These are phyloP conservation scores for Microcebus griseorufus DNA, from an alignment of 2,113 vertebrate species.

Conservation along the genomic window DNA sequence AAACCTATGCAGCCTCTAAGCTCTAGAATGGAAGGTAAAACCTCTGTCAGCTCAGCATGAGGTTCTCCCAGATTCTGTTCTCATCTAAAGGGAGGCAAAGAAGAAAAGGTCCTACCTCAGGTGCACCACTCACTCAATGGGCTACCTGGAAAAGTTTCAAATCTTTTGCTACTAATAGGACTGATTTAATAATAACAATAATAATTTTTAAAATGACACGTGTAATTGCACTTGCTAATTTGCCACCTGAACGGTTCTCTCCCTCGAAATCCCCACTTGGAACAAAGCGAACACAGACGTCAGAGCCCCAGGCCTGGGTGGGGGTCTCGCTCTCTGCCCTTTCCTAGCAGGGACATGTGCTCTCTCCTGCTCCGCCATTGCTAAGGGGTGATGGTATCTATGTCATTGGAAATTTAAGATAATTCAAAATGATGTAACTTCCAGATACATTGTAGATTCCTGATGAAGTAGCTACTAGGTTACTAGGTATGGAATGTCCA, in stretches of 20 bases:
- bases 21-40: neutral
- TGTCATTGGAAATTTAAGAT: neutral
- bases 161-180: too few relatives aligned
- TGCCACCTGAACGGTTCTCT: fast-evolving
- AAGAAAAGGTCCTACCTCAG: fast-evolving
- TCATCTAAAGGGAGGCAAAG: neutral
- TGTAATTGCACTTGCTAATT: too few relatives aligned
- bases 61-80: fast-evolving
- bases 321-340: neutral
- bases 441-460: neutral
- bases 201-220: too few relatives aligned
- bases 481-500: too few relatives aligned
- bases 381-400: neutral
- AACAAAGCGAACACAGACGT: neutral
- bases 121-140: neutral
- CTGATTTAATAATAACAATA: neutral
- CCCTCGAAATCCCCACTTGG: fast-evolving
- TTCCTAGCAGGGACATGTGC: neutral
- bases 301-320: fast-evolving
- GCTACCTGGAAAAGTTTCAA: neutral
- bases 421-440: neutral
- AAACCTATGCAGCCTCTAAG: neutral
- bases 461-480: neutral
- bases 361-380: neutral
- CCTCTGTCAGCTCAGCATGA: too few relatives aligned